Evolutionary conservation across 1,140 invertebrate species (phyloP), one percentile per base, ranked within the genome.

Genomic region (Argopecten irradians): DNA sequence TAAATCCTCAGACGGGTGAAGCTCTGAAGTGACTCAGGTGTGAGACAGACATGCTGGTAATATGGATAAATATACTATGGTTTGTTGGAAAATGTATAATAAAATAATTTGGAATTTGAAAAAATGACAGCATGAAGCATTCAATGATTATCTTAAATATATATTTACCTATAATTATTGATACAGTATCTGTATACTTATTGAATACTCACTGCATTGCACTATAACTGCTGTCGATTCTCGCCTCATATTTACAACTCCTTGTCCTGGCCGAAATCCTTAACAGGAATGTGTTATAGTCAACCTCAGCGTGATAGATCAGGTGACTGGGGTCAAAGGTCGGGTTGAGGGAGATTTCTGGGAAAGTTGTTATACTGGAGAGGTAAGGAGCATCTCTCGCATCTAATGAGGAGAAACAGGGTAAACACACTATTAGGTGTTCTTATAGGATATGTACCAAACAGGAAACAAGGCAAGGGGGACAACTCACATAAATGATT

Each of bases 241-340:
- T 92, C 11, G 94, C 94, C 90, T 94, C 93, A 87, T 93, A 94
- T 83, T 92, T 88, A 91, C 95, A 96, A 86, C 95, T 93, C 36
- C 92, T 91, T 5, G 95, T 91, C 14, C 90, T 90, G 0, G 92
- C 95, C 87, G 89, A 91, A 11, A 96, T 89, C 2, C 88, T 92
- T 22, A 96, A 84, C 13, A 95, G 90, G 19, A 94, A 91, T 9
- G 90, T 92, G 36, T 94, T 89, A 84, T 95, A 95, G 33, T 93
- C 90, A 16, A 95, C 95, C 41, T 90, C 93, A 7, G 92, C 92
- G 28, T 85, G 83, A 90, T 95, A 95, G 32, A 93, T 93, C 9
- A 92, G 92, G 13, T 92, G 90, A 16, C 92, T 82, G 82, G 94
- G 93, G 33, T 94, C 91, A 90, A 96, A 96, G 22, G 90, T 84